A percentile compares a stretch with the other conserved stretches of the same genome.
These are phyloP conservation scores for Odontomachus brunneus DNA, from an alignment of 1,140 invertebrate species.

Conservation along the genomic window DNA sequence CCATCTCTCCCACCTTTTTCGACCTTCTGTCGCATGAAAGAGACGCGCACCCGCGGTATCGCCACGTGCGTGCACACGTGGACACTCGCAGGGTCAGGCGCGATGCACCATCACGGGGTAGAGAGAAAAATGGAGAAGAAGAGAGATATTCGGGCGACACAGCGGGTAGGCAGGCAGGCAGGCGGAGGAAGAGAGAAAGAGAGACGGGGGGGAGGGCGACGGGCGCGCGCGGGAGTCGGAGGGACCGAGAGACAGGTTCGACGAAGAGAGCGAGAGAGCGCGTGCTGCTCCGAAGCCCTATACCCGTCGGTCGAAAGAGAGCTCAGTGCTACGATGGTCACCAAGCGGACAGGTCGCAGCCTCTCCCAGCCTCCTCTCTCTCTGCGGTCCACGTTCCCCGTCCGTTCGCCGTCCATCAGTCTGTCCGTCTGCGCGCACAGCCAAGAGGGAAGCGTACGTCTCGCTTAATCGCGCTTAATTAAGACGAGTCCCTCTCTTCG, in stretches of 20 bases:
- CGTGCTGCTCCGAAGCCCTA: conserved; percentile 76
- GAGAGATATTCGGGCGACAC: neutral
- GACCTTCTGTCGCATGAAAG: neutral
- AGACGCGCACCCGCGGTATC: neutral
- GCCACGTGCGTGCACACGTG: conserved; percentile 70
- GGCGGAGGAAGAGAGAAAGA: conserved; percentile 8
- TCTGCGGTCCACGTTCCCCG: conserved; percentile 3
- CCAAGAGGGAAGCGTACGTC: conserved; percentile 46
- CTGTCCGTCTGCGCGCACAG: neutral
- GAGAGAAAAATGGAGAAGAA: conserved; percentile 6
- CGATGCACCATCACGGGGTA: conserved; percentile 12
- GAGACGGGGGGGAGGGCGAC: conserved; percentile 9
- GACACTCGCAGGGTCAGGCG: conserved; percentile 31
- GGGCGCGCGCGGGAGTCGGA: conserved; percentile 46
- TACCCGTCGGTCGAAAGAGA: conserved; percentile 76
- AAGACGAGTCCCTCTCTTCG: conserved; percentile 59
- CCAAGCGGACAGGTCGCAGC: conserved; percentile 77
- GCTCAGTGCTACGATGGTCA: conserved; percentile 83
- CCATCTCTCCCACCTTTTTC: neutral
- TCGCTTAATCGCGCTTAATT: conserved; percentile 73
- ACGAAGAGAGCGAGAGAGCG: conserved; percentile 64
- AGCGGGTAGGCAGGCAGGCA: conserved; percentile 43
- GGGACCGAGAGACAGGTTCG: conserved; percentile 45
- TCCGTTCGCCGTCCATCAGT: neutral
- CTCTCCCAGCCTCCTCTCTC: conserved; percentile 36